Percentiles rank a stretch among this genome's conserved stretches.
phyloP scores from a whole-genome alignment of 2,113 vertebrate species.

The Podarcis raffonei region DNA sequence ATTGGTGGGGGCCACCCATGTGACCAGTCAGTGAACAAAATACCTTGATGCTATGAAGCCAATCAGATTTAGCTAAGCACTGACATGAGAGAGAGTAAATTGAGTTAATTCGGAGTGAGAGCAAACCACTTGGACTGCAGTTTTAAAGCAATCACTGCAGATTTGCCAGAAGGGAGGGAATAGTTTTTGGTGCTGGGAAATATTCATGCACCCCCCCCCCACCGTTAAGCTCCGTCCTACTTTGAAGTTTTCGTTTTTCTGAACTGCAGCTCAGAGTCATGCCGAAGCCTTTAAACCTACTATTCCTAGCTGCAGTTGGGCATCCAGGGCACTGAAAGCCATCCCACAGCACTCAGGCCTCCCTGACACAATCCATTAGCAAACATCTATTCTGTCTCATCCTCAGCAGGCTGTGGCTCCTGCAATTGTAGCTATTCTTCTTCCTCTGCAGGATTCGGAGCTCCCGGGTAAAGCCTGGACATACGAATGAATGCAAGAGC shows the following conservation, averaged over 20 bases:
- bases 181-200: neutral
- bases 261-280: neutral
- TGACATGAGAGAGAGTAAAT: neutral
- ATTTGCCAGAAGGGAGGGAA: neutral
- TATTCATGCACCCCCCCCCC: neutral
- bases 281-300: neutral
- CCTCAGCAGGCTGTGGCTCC: neutral
- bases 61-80: neutral
- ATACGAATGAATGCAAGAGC: neutral
- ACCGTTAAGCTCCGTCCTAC: neutral
- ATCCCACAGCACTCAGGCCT: neutral
- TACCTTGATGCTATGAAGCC: no score
- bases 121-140: neutral
- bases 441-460: neutral
- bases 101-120: neutral
- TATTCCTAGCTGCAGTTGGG: neutral
- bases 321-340: neutral
- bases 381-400: neutral
- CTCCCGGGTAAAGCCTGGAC: neutral
- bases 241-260: neutral
- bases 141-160: neutral
- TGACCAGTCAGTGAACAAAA: neutral
- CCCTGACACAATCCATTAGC: neutral
- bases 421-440: neutral
- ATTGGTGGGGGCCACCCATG: no score